Conservation (phyloP, 2,797 vertebrate species). For the Acridotheres tristis region DNA sequence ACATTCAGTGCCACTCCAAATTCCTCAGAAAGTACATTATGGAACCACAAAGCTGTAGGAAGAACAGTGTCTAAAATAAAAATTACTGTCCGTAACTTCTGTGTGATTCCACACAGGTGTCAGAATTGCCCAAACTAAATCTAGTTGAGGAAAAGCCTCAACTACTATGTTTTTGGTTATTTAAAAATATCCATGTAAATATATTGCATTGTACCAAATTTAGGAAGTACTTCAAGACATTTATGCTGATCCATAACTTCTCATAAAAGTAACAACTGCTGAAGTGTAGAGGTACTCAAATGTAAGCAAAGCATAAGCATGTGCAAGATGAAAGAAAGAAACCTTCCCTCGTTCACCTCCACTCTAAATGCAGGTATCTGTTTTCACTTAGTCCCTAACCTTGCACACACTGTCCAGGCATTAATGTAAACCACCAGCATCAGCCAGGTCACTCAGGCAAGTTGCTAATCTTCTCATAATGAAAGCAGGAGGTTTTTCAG, state of each 20-base stretch:
- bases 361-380: background rate
- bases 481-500: background rate
- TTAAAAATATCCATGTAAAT: background rate
- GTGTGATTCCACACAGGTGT: background rate
- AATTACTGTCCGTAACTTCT: slow-evolving; percentile 44
- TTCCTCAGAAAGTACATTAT: slow-evolving; percentile 90
- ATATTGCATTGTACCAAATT: background rate
- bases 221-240: background rate
- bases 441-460: background rate
- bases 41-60: slow-evolving; percentile 92
- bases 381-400: background rate
- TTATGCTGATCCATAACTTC: background rate
- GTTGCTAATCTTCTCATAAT: background rate
- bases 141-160: slow-evolving; percentile 42
- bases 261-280: background rate
- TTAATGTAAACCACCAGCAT: slow-evolving; percentile 25
- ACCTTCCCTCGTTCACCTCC: background rate
- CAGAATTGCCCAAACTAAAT: slow-evolving; percentile 41
- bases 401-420: slow-evolving; percentile 33
- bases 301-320: background rate
- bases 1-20: slow-evolving; percentile 94
- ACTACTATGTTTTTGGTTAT: background rate
- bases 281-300: background rate
- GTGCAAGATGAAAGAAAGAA: background rate
- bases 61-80: slow-evolving; percentile 53